Evolutionary conservation across 2,888 invertebrate species (phyloP).

Genomic region (Tetheella fluctuosa): DNA sequence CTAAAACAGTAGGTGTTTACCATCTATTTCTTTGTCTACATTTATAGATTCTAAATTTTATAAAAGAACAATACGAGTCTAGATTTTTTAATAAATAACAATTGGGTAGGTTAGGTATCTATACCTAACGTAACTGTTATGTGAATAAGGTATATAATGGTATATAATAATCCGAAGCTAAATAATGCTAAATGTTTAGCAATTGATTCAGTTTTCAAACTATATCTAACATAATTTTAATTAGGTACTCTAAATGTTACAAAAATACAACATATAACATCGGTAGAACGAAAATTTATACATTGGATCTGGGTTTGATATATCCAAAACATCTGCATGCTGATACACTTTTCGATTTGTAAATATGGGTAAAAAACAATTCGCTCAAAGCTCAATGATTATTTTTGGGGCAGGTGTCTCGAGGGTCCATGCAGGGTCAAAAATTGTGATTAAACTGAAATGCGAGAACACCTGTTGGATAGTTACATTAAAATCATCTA

Average conservation of each 20-base stretch:
- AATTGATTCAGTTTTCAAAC: constrained; percentile 18
- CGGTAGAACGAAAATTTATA: constrained; percentile 41
- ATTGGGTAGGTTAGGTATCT: background rate
- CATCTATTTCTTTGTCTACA: background rate
- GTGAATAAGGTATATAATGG: too few species aligned
- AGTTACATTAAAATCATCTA: constrained; percentile 25
- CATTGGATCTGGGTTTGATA: constrained; percentile 36
- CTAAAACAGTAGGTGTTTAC: background rate
- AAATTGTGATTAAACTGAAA: constrained; percentile 40
- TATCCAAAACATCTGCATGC: constrained; percentile 47
- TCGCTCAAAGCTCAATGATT: constrained; percentile 30
- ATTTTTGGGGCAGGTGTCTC: constrained; percentile 33
- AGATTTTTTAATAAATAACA: background rate
- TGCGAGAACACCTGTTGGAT: constrained; percentile 17
- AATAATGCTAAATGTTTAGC: background rate
- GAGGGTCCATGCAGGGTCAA: constrained; percentile 62
- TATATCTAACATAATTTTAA: constrained; percentile 43
- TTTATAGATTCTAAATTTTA: background rate
- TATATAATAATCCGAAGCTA: too few species aligned
- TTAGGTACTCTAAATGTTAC: constrained; percentile 47
- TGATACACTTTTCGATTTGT: constrained; percentile 37
- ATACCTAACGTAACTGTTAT: background rate
- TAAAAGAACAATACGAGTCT: background rate
- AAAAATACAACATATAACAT: constrained; percentile 61
- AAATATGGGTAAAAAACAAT: constrained; percentile 32